Evolutionary conservation across 1,140 invertebrate genomes (phyloP).

Genomic region (Drosophila trapezifrons): DNA sequence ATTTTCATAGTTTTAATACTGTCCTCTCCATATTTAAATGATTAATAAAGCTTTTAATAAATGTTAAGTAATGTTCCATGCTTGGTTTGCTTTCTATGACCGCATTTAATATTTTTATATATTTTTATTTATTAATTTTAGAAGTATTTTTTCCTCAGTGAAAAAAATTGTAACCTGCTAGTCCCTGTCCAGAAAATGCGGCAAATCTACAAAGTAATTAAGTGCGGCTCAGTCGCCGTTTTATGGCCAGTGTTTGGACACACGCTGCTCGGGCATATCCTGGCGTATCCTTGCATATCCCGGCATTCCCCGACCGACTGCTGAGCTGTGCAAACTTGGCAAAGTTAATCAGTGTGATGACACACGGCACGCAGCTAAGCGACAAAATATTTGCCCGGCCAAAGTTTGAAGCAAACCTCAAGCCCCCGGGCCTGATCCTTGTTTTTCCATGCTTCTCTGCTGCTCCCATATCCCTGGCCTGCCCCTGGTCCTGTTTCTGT

Average conservation of each 20-base stretch:
- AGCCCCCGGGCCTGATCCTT: slow-evolving; percentile 30
- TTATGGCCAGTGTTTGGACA: slow-evolving; percentile 31
- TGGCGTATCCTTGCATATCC: slow-evolving; percentile 10
- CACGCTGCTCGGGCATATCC: slow-evolving; percentile 7
- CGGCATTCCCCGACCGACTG: slow-evolving; percentile 7
- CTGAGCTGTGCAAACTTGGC: slow-evolving; percentile 63
- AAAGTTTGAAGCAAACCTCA: slow-evolving; percentile 58
- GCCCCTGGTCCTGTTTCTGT: slow-evolving; percentile 6
- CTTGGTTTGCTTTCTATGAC: no score
- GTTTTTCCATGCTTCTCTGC: slow-evolving; percentile 11
- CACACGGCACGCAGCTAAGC: slow-evolving; percentile 79
- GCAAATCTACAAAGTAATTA: slow-evolving; percentile 73
- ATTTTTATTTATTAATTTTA: no score
- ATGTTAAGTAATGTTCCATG: neutral
- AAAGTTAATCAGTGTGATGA: slow-evolving; percentile 79
- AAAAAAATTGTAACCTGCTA: slow-evolving; percentile 12
- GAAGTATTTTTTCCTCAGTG: neutral
- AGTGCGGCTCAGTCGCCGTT: slow-evolving; percentile 48
- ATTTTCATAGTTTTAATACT: no score
- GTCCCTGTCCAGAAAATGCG: slow-evolving; percentile 23
- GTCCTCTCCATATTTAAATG: neutral
- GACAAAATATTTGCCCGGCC: slow-evolving; percentile 74
- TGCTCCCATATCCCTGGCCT: slow-evolving; percentile 7
- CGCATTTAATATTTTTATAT: neutral
- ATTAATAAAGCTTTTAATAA: neutral